These are phyloP conservation scores for Poecile montanus DNA, from an alignment of 2,797 vertebrate genomes.

Conservation along the genomic window DNA sequence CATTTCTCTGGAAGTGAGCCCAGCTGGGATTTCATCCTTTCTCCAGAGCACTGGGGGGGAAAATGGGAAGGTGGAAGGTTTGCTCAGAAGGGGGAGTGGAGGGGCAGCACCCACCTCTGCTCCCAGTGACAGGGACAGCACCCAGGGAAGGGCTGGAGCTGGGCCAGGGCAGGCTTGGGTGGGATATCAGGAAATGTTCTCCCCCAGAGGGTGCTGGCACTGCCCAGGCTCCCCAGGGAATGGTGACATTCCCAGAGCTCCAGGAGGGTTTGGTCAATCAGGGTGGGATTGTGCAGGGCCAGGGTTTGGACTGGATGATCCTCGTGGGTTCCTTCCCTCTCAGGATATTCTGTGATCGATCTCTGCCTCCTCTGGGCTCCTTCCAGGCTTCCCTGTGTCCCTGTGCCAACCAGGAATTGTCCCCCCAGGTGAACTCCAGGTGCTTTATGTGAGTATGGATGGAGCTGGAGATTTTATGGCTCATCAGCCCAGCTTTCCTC, in stretches of 20 bases:
- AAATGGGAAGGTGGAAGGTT: neutral
- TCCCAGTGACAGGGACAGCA: rapidly evolving
- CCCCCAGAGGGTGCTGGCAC: neutral
- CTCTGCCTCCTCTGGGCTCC: neutral
- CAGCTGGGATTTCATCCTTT: neutral
- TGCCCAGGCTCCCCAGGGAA: neutral
- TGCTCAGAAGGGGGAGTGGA: neutral
- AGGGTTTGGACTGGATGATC: rapidly evolving
- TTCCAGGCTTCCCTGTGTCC: neutral
- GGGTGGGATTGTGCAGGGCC: neutral
- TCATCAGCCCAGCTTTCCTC: neutral
- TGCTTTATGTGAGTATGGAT: neutral
- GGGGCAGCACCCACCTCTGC: neutral
- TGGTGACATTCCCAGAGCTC: neutral
- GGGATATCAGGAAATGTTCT: neutral
- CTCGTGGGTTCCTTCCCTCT: no score
- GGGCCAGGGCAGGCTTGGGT: rapidly evolving
- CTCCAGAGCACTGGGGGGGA: neutral
- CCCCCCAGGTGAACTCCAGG: neutral
- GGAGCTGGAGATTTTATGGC: neutral
- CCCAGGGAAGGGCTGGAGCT: neutral
- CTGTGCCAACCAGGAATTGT: neutral
- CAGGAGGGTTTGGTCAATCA: rapidly evolving
- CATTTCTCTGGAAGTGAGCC: neutral
- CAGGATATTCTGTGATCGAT: neutral